Base-by-base conservation (phyloP, 2,888 invertebrate species). In the Alcis repandata region DNA sequence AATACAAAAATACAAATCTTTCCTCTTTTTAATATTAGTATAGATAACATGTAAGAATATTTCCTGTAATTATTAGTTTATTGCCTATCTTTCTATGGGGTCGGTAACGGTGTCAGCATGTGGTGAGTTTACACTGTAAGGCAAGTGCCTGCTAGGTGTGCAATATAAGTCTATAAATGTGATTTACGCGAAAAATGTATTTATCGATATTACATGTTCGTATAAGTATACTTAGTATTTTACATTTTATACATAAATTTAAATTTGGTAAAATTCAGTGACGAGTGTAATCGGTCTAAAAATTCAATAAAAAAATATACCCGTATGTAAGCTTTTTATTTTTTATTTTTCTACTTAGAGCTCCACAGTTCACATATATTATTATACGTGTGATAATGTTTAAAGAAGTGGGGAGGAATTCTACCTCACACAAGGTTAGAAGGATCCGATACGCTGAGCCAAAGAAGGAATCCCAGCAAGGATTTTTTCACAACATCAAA, bases 121-220 rank as follows among this genome's bases (percentile, higher is more conserved):
- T 92, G 92, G 92, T 92, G 92, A 84, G 92, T 89, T 92, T 92
- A 80, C 90, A 86, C 91, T 86, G 67, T 54, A 84, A 84, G 77
- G 73, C 72, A 81, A 83, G 83, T 86, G 91, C 88, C 90, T 85
- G 70, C 63, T 90, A 89, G 86, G 89, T 87, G 83, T 80, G 81
- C 84, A 86, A 88, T 87, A 86, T 77, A 82, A 89, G 85, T 89
- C 87, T 87, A 79, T 86, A 78, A 86, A 89, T 91, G 92, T 92
- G 92, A 92, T 90, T 85, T 90, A 90, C 80, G 79, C 73, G 67
- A 71, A 66, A 85, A 85, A 77, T 85, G 85, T 89, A 89, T 90
- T 90, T 89, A 90, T 88, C 85, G 74, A 85, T 78, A 74, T 77
- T 72, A 79, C 79, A 77, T 67, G 69, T 73, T 78, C 62, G 59